A percentile compares a stretch with the other conserved stretches of the same genome.
These are phyloP conservation scores for Remorina albescens DNA, from an alignment of 2,797 vertebrate genomes.

Conservation along the genomic window DNA sequence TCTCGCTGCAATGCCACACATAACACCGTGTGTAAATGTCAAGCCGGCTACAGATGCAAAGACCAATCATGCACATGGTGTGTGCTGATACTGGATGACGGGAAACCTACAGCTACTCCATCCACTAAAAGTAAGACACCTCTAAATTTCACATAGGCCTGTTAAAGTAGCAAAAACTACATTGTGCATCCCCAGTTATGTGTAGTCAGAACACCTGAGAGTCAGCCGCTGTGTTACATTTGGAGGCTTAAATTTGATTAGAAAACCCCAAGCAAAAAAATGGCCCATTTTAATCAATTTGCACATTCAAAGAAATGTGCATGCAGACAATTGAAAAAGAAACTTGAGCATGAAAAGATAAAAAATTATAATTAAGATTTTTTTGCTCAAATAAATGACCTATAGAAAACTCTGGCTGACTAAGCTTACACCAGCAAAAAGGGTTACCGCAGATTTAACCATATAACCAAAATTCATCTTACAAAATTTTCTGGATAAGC, in stretches of 20 bases:
- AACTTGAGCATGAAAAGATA: not conserved
- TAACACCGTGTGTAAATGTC: slow-evolving; percentile 74
- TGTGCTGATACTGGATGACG: not conserved
- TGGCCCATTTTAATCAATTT: too few relatives aligned
- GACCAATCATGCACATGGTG: slow-evolving; percentile 56
- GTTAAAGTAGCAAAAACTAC: not conserved
- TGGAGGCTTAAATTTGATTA: not conserved
- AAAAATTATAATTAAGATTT: not conserved
- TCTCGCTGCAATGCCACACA: slow-evolving; percentile 24
- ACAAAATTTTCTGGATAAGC: not conserved
- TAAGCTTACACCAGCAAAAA: not conserved
- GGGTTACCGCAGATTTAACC: not conserved
- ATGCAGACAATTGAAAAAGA: not conserved
- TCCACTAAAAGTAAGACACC: slow-evolving; percentile 46
- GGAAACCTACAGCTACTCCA: not conserved
- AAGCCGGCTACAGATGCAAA: slow-evolving; percentile 66
- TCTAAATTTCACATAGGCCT: not conserved
- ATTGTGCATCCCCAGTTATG: too few relatives aligned
- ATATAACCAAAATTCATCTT: not conserved
- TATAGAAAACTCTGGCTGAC: not conserved
- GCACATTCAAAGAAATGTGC: not conserved
- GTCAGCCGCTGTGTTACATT: not conserved
- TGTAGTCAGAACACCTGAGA: too few relatives aligned
- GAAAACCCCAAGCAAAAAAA: too few relatives aligned
- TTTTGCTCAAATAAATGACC: not conserved